Evolutionary conservation across 2,797 vertebrate species (phyloP).

Genomic region (Phataginus tricuspis): DNA sequence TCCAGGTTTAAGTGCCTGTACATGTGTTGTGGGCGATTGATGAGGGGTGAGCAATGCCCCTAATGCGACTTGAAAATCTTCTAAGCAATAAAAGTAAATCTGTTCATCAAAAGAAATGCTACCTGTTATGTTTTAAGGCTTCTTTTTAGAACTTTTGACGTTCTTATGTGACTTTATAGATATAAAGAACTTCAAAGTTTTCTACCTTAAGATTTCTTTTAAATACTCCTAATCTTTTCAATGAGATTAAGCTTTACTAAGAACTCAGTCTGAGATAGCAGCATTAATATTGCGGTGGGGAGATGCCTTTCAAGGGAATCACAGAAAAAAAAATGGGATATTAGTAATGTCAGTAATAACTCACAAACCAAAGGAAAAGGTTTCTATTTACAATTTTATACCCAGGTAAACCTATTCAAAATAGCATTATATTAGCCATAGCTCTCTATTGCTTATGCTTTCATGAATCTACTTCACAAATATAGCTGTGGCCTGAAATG

Average conservation of each 20-base stretch:
- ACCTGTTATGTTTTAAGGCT: background rate
- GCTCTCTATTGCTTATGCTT: background rate
- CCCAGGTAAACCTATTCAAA: background rate
- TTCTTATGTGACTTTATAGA: background rate
- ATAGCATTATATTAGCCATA: background rate
- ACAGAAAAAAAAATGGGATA: background rate
- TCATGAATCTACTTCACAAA: background rate
- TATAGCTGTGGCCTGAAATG: background rate
- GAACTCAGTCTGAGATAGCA: background rate
- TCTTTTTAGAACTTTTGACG: constrained; percentile 30
- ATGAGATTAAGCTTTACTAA: constrained; percentile 20
- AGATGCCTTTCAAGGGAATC: background rate
- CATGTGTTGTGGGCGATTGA: background rate
- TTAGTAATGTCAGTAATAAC: background rate
- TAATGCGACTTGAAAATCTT: background rate
- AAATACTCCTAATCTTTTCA: constrained; percentile 44
- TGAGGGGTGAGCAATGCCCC: background rate
- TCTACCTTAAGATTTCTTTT: constrained; percentile 45
- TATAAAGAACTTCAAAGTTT: background rate
- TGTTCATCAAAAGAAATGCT: background rate
- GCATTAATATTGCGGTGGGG: background rate
- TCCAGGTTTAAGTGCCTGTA: background rate
- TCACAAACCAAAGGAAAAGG: background rate
- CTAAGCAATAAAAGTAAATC: background rate
- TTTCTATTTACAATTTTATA: background rate